Evolutionary conservation across 1,140 invertebrate genomes (phyloP).

Genomic region (Tribolium castaneum): DNA sequence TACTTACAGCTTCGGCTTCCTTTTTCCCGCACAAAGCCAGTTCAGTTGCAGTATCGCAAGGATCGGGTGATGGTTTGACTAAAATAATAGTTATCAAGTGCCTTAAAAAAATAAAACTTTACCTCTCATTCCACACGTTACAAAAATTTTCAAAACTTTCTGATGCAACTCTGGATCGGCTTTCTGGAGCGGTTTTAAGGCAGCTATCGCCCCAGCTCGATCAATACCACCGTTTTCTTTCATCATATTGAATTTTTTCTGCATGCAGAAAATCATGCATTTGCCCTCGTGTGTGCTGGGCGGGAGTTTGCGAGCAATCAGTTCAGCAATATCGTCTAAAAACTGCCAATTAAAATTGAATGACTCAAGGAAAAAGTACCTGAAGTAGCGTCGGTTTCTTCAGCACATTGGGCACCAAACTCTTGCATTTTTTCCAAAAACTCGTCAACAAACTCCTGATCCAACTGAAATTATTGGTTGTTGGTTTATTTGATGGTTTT

Average conservation of each 20-base stretch:
- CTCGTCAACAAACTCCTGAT: slow-evolving; percentile 1
- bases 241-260: slow-evolving; percentile 4
- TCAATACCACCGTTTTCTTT: neutral
- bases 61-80: neutral
- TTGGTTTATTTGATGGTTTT: neutral
- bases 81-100: neutral
- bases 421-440: slow-evolving; percentile 11
- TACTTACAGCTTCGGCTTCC: slow-evolving; percentile 1
- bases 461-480: neutral
- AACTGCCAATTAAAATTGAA: neutral
- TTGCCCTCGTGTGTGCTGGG: slow-evolving; percentile 14
- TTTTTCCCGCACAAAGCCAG: neutral
- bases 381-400: neutral
- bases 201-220: neutral
- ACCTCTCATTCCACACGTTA: slow-evolving; percentile 15
- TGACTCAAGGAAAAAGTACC: neutral
- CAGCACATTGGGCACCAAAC: neutral
- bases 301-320: neutral
- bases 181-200: slow-evolving; percentile 3
- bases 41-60: neutral
- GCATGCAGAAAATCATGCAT: slow-evolving; percentile 18
- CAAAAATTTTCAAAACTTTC: slow-evolving; percentile 3
- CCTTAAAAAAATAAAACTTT: neutral
- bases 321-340: slow-evolving; percentile 8
- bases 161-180: slow-evolving; percentile 1